Conservation (phyloP, 2,888 invertebrate species). For the Lithophane semibrunnea region DNA sequence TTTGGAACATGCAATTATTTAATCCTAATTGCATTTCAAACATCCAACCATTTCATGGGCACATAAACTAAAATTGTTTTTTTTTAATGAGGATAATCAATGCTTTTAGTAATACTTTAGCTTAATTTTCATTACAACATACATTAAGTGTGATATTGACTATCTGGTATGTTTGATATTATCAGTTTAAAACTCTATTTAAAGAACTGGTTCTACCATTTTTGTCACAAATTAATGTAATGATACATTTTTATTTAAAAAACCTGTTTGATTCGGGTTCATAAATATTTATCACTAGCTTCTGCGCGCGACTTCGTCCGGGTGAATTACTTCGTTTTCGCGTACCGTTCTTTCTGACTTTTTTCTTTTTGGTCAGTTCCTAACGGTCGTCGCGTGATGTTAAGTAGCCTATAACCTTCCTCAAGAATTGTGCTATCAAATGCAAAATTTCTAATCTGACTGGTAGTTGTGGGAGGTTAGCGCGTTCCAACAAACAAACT, state of each 20-base stretch:
- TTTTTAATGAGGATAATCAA: not conserved
- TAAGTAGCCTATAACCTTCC: too few species aligned
- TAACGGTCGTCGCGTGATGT: too few species aligned
- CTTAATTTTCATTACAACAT: conserved; percentile 26
- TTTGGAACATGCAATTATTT: not conserved
- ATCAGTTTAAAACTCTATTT: conserved; percentile 22
- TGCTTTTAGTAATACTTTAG: not conserved
- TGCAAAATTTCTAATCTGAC: too few species aligned
- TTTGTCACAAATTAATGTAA: not conserved
- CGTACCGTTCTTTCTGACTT: too few species aligned
- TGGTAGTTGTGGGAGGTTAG: too few species aligned
- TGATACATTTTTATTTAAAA: conserved; percentile 3
- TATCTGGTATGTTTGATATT: conserved; percentile 28
- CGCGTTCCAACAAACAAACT: too few species aligned
- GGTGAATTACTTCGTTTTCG: too few species aligned
- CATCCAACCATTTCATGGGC: not conserved
- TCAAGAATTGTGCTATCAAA: too few species aligned
- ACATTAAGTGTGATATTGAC: conserved; percentile 16
- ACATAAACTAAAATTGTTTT: not conserved
- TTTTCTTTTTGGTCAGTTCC: too few species aligned
- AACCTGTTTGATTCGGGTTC: conserved; percentile 18
- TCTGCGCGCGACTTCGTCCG: too few species aligned
- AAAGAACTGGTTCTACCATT: conserved; percentile 35
- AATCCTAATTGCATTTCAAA: not conserved
- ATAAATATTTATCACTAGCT: conserved; percentile 29